A percentile compares a stretch with the other conserved stretches of the same genome.
Conservation (phyloP, 2,888 invertebrate genomes). For the Parnassius mnemosyne region DNA sequence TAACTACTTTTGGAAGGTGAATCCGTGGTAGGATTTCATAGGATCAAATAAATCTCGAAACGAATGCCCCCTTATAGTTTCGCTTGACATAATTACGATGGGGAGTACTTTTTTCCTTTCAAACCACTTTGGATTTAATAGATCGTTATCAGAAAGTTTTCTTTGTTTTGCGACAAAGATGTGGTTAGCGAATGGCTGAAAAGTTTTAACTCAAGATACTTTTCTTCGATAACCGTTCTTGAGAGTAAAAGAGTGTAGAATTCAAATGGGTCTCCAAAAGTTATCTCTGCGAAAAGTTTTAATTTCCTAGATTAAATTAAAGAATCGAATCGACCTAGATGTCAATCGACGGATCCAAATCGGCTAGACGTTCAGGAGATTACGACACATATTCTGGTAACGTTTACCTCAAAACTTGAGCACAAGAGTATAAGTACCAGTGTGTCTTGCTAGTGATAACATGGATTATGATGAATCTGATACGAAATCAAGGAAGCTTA, state of each 20-base stretch:
- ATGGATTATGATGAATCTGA: too few species aligned
- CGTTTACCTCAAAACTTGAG: too few species aligned
- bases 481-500: too few species aligned
- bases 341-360: too few species aligned
- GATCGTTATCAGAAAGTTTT: constrained; percentile 34
- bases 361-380: too few species aligned
- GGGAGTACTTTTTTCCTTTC: constrained; percentile 33
- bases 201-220: constrained; percentile 26
- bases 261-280: constrained; percentile 30
- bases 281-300: constrained; percentile 14
- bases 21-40: constrained; percentile 43
- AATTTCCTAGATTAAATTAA: too few species aligned
- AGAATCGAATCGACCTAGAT: too few species aligned
- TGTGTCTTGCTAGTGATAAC: too few species aligned
- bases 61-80: constrained; percentile 53
- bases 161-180: constrained; percentile 31
- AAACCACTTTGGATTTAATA: constrained; percentile 33
- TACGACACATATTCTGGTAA: too few species aligned
- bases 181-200: constrained; percentile 20
- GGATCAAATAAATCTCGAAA: constrained; percentile 68
- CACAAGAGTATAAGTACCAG: too few species aligned
- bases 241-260: constrained; percentile 20
- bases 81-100: constrained; percentile 54
- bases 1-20: constrained; percentile 11
- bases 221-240: constrained; percentile 25